Percentiles rank a stretch among this genome's conserved stretches.
Conservation (phyloP, 1,140 invertebrate species). For the Euura saliciscinereae region DNA sequence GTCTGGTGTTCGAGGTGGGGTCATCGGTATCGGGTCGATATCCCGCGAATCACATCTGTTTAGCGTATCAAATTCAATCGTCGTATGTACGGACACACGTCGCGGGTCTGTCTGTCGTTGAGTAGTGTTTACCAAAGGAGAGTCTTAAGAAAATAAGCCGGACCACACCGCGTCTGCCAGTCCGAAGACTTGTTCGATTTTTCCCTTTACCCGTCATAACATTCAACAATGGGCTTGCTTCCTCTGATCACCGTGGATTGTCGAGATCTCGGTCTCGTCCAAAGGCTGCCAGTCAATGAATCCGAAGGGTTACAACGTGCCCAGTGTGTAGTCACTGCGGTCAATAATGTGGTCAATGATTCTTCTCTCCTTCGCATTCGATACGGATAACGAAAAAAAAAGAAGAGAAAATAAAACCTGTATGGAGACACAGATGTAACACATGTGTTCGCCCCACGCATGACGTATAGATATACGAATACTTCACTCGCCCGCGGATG, state of each 20-base stretch:
- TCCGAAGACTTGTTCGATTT: neutral
- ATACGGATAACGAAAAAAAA: neutral
- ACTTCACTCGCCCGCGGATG: neutral
- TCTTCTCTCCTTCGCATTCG: neutral
- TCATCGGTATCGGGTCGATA: neutral
- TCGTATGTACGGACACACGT: neutral
- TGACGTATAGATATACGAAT: neutral
- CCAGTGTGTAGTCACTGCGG: constrained; percentile 3
- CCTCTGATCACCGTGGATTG: constrained; percentile 2
- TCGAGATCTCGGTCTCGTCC: neutral
- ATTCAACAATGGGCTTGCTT: neutral
- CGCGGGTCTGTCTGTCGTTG: neutral
- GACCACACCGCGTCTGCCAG: constrained; percentile 1
- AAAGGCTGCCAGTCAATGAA: constrained; percentile 1
- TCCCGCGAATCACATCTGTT: neutral
- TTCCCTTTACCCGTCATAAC: neutral
- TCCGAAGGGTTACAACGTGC: neutral
- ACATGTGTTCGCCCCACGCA: too few species aligned
- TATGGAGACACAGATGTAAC: neutral
- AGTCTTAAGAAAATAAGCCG: constrained; percentile 8
- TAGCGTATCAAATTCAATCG: neutral
- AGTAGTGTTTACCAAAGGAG: neutral
- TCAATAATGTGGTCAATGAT: constrained; percentile 1
- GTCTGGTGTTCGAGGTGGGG: constrained; percentile 20
- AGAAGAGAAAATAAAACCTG: neutral